Base-by-base conservation (phyloP, 2,113 vertebrate genomes). In the Pan paniscus region DNA sequence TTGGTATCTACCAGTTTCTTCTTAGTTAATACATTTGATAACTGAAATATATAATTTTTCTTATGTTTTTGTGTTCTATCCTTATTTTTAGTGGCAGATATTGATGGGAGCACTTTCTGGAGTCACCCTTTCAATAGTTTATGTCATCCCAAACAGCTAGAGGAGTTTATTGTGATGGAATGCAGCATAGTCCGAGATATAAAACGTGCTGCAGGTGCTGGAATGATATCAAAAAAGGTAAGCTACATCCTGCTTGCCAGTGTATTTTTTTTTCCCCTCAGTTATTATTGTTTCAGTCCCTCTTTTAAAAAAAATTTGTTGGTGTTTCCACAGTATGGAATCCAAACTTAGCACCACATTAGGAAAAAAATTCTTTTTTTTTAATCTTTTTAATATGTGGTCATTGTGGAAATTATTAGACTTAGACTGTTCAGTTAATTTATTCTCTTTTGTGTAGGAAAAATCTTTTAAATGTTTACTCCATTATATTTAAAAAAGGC, bases 111-210 rank as follows among this genome's bases (percentile, higher is more conserved):
- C 97, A 99, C 99, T 8, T 99, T 99, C 97, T 99, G 99, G 99
- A 99, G 99, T 40, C 98, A 99, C 93, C 99, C 99, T 80, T 99
- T 99, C 98, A 98, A 96, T 98, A 99, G 99, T 94, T 99, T 99
- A 82, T 99, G 99, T 97, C 98, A 99, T 92, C 99, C 99, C 30
- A 99, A 99, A 48, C 99, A 99, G 83, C 98, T 99, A 18, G 99
- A 99, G 96, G 99, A 99, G 96, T 99, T 99, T 94, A 99, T 99
- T 86, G 98, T 99, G 59, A 99, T 99, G 99, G 99, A 99, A 17
- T 98, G 98, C 59, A 99, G 98, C 48, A 75, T 98, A 87, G 98
- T 99, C 92, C 98, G 98, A 59, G 98, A 99, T 90, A 98, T 98
- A 97, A 99, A 98, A 70, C 99, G 99, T 55, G 98, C 97, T 52